Conservation (phyloP, 2,113 vertebrate genomes). For the Lates calcarifer region DNA sequence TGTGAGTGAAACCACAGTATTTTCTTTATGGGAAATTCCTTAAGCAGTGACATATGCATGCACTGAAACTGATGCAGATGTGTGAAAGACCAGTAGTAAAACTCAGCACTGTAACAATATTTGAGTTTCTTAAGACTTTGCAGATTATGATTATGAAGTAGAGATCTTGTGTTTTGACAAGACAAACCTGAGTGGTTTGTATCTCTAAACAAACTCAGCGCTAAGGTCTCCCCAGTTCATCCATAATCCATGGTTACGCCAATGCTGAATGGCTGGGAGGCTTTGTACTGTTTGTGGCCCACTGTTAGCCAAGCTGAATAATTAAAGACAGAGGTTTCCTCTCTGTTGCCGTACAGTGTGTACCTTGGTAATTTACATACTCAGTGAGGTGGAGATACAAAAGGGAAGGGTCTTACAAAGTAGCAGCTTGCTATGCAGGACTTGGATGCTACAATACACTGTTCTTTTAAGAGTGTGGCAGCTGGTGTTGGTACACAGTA, state of each 20-base stretch:
- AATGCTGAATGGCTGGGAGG: conserved; percentile 9
- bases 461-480: conserved; percentile 23
- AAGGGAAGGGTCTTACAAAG: conserved; percentile 7
- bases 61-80: neutral
- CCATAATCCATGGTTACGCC: conserved; percentile 48
- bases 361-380: conserved; percentile 36
- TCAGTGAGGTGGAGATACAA: conserved; percentile 24
- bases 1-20: conserved; percentile 12
- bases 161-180: neutral
- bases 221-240: conserved; percentile 20
- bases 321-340: conserved; percentile 57
- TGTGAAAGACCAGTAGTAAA: neutral
- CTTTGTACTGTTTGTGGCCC: conserved; percentile 28
- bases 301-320: conserved; percentile 57
- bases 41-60: neutral
- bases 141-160: neutral
- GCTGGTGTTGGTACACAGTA: conserved; percentile 27
- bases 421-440: neutral
- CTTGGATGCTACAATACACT: neutral
- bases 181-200: neutral
- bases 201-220: neutral
- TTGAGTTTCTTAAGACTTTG: neutral
- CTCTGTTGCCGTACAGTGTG: conserved; percentile 15
- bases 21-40: conserved; percentile 11
- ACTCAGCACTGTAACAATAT: too few relatives aligned